These are phyloP conservation scores for Desmodus rotundus DNA, from an alignment of 2,113 vertebrate genomes.

Conservation along the genomic window DNA sequence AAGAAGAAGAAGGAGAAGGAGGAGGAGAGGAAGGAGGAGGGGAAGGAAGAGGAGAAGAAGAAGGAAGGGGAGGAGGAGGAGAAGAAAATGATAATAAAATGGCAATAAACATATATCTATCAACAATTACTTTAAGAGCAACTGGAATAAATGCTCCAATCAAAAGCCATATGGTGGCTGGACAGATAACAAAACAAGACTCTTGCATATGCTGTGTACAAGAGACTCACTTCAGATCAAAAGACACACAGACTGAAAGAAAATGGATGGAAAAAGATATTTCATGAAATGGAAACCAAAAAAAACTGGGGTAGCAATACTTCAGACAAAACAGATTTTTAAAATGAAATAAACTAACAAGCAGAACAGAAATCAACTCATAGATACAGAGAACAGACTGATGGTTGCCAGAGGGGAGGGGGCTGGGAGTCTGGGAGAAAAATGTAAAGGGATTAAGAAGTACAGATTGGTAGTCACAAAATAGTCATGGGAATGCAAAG, in stretches of 20 bases:
- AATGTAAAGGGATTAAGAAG: too few relatives aligned
- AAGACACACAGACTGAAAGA: not conserved
- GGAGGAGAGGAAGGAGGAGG: not conserved
- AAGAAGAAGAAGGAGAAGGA: too few relatives aligned
- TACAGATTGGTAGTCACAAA: not conserved
- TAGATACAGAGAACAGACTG: too few relatives aligned
- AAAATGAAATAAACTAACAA: too few relatives aligned
- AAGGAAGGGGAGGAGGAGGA: too few relatives aligned
- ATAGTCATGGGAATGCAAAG: not conserved
- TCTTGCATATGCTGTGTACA: not conserved
- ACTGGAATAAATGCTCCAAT: not conserved
- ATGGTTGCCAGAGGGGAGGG: too few relatives aligned
- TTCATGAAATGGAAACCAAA: not conserved
- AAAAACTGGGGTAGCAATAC: not conserved
- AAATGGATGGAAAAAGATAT: not conserved
- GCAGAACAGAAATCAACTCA: too few relatives aligned
- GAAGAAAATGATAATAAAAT: not conserved
- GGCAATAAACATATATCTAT: not conserved
- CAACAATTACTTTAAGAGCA: not conserved
- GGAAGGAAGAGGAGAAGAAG: not conserved
- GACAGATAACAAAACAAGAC: not conserved
- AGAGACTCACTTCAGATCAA: not conserved
- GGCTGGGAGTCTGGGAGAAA: too few relatives aligned
- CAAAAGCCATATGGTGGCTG: not conserved
- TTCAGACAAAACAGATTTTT: too few relatives aligned